Percentiles rank a stretch among this genome's conserved stretches.
Evolutionary conservation across 2,888 invertebrate species (phyloP).

Genomic region (Crematogaster levior): DNA sequence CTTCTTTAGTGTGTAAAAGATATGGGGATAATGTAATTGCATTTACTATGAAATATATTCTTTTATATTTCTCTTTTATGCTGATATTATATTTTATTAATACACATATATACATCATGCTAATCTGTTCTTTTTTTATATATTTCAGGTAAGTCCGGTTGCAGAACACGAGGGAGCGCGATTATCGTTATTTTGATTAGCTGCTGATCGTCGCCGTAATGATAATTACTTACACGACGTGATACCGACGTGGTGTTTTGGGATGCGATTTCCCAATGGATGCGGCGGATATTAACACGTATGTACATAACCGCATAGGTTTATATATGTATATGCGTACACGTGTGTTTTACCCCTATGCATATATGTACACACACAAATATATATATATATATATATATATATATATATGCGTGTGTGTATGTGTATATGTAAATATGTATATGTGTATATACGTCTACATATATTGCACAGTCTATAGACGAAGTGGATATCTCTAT

Average conservation of each 20-base stretch:
- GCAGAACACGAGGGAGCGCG: conserved; percentile 10
- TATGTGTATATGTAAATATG: conserved; percentile 9
- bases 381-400: too few species aligned
- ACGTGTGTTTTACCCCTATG: neutral
- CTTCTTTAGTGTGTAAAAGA: neutral
- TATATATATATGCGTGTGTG: neutral
- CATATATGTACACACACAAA: neutral
- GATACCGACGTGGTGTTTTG: conserved; percentile 67
- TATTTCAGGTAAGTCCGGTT: conserved; percentile 76
- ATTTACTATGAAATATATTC: neutral
- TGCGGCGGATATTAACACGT: conserved; percentile 61
- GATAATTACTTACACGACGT: conserved; percentile 70
- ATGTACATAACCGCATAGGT: conserved; percentile 40
- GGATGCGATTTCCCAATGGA: conserved; percentile 68
- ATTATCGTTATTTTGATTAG: conserved; percentile 65
- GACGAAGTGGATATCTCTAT: conserved; percentile 59
- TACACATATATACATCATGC: neutral
- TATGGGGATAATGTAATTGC: conserved; percentile 1
- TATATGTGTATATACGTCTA: neutral
- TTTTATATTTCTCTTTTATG: neutral
- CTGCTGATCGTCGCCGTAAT: conserved; percentile 52
- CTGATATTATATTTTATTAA: neutral
- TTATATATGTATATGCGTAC: conserved; percentile 25
- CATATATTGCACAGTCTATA: conserved; percentile 29
- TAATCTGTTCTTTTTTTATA: conserved; percentile 47